Conservation (phyloP, 1,140 invertebrate genomes). For the Leptonema lineaticorne region DNA sequence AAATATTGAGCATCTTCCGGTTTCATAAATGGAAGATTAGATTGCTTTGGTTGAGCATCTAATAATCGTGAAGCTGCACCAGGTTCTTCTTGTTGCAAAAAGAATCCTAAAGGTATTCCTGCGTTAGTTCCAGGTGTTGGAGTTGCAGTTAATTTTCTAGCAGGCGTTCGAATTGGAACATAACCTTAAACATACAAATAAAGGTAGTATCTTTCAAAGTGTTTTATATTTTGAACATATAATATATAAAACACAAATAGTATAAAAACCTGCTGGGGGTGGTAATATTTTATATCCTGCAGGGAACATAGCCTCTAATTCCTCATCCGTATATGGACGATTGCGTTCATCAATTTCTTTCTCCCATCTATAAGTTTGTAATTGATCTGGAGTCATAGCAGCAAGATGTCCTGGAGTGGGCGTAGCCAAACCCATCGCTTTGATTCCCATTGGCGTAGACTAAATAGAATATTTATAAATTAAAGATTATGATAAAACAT, state of each 20-base stretch:
- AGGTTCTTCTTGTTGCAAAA: slow-evolving; percentile 88
- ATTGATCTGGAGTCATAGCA: slow-evolving; percentile 98
- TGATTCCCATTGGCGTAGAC: slow-evolving; percentile 89
- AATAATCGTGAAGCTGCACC: slow-evolving; percentile 78
- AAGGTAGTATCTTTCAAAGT: not conserved
- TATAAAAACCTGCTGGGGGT: slow-evolving; percentile 77
- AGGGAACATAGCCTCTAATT: slow-evolving; percentile 96
- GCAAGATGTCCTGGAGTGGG: slow-evolving; percentile 93
- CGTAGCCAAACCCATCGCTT: slow-evolving; percentile 97
- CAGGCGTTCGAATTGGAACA: slow-evolving; percentile 95
- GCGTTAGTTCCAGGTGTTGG: slow-evolving; percentile 94
- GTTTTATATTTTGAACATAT: not conserved
- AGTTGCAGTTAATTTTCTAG: slow-evolving; percentile 94
- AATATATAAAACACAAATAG: not conserved
- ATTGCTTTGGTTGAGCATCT: slow-evolving; percentile 93
- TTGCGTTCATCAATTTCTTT: slow-evolving; percentile 98
- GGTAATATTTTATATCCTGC: slow-evolving; percentile 97
- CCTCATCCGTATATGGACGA: slow-evolving; percentile 93
- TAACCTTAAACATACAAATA: slow-evolving; percentile 63
- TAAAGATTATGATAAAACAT: not conserved
- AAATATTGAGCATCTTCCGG: slow-evolving; percentile 99
- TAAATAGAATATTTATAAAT: slow-evolving; percentile 40
- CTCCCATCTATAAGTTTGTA: slow-evolving; percentile 98
- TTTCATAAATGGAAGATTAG: slow-evolving; percentile 97
- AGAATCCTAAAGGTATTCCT: slow-evolving; percentile 91